phyloP scores from a whole-genome alignment of 2,113 vertebrate genomes.

The Numenius arquata region DNA sequence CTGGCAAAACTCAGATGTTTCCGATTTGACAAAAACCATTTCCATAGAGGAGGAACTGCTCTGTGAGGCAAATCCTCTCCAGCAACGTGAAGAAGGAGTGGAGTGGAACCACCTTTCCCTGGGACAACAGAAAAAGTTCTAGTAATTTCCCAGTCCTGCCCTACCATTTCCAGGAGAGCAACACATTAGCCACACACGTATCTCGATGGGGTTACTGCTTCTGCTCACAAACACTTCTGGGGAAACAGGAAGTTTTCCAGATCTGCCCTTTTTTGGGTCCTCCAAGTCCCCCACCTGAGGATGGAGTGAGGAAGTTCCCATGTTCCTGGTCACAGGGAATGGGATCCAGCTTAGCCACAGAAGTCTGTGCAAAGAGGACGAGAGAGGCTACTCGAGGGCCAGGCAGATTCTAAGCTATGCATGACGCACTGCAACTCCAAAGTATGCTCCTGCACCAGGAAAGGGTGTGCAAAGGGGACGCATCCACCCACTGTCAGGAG shows the following conservation, averaged over 20 bases:
- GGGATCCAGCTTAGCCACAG: background rate
- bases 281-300: background rate
- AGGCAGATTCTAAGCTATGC: background rate
- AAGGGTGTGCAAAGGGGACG: background rate
- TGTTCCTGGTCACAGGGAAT: background rate
- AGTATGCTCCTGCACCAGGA: background rate
- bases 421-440: background rate
- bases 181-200: rapidly evolving
- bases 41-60: background rate
- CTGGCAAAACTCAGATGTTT: background rate
- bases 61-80: background rate
- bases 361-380: background rate
- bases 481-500: background rate
- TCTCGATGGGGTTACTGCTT: background rate
- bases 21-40: rapidly evolving
- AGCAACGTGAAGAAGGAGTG: background rate
- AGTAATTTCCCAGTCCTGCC: background rate
- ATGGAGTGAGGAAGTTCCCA: background rate
- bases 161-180: background rate
- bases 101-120: background rate
- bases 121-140: background rate
- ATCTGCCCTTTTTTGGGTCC: background rate
- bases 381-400: background rate
- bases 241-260: background rate
- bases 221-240: background rate